These are phyloP conservation scores for Botrylloides violaceus DNA, from an alignment of 23 tunicate genomes.

Conservation along the genomic window DNA sequence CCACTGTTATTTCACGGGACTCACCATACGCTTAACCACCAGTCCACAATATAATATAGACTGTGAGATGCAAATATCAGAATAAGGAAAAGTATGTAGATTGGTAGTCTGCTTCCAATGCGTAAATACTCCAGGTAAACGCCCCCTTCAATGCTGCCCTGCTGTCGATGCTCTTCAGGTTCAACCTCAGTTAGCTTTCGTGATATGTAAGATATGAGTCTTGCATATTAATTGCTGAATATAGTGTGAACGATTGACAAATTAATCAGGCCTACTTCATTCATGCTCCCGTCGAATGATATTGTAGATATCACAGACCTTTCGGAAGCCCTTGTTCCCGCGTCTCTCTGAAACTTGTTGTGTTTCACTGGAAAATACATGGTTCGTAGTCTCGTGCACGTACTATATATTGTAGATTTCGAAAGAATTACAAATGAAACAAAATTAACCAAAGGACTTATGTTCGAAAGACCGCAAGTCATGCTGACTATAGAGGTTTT, in stretches of 20 bases:
- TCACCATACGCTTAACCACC: constrained; percentile 55
- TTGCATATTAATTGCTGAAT: background rate
- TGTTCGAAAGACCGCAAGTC: too few species aligned
- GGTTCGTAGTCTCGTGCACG: too few species aligned
- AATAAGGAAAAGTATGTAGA: constrained; percentile 8
- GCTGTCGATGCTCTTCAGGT: constrained; percentile 21
- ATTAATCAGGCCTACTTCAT: background rate
- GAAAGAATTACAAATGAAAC: too few species aligned
- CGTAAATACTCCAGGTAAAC: constrained; percentile 34
- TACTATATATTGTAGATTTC: too few species aligned
- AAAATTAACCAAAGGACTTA: too few species aligned
- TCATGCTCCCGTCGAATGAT: background rate
- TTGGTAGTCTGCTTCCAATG: background rate
- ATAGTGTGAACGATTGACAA: background rate
- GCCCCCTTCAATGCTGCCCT: constrained; percentile 28
- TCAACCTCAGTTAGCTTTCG: background rate
- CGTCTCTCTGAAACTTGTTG: too few species aligned
- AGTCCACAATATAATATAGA: constrained; percentile 19
- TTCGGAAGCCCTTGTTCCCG: too few species aligned
- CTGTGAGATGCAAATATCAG: constrained; percentile 23
- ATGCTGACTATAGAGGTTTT: too few species aligned
- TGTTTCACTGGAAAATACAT: too few species aligned
- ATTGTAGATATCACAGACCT: background rate
- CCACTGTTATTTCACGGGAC: too few species aligned
- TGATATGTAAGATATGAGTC: background rate